phyloP scores from a whole-genome alignment of 2,797 vertebrate species.

The Mus caroli region DNA sequence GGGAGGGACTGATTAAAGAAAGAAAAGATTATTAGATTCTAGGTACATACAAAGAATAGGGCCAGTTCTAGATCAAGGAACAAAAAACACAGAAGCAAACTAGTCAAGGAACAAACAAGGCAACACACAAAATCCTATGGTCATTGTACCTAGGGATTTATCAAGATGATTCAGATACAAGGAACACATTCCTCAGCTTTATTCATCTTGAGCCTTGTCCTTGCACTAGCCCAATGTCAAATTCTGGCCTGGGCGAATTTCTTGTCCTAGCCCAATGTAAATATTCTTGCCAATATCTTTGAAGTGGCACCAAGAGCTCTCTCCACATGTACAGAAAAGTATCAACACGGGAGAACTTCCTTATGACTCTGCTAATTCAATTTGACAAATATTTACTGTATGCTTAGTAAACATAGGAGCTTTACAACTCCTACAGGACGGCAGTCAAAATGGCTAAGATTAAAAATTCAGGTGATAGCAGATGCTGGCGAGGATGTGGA shows the following conservation, averaged over 20 bases:
- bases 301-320: not conserved
- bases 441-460: too few relatives aligned
- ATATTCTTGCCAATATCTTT: not conserved
- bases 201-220: not conserved
- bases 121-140: not conserved
- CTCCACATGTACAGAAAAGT: not conserved
- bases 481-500: too few relatives aligned
- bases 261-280: not conserved
- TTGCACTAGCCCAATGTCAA: not conserved
- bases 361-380: not conserved
- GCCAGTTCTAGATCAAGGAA: not conserved
- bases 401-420: not conserved
- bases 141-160: not conserved
- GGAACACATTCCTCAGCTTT: not conserved
- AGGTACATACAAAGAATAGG: not conserved
- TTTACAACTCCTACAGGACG: not conserved
- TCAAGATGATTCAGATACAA: not conserved
- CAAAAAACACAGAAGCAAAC: not conserved
- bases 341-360: not conserved
- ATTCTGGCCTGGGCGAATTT: not conserved
- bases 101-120: not conserved
- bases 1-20: not conserved
- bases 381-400: slow-evolving; percentile 52
- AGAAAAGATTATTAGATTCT: not conserved
- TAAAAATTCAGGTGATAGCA: too few relatives aligned